Base-by-base conservation (phyloP, 2,888 invertebrate species). In the Dryomyza anilis region DNA sequence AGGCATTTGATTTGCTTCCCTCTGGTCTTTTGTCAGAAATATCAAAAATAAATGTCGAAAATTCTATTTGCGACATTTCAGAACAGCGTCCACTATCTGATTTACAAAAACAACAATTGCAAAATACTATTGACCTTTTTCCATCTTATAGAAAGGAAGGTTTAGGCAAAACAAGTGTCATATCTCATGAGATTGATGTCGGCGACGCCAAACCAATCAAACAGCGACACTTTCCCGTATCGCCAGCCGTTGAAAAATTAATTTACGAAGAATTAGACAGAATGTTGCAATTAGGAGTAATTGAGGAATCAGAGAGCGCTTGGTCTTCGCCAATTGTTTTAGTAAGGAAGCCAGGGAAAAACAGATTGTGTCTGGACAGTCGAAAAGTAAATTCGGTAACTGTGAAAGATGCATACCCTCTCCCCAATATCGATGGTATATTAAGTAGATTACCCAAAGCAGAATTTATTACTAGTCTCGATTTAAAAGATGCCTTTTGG, bases 281-380 rank as follows among this genome's bases (percentile, higher is more conserved):
- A 4, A 64, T 67, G 64, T 12, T 67, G 12, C n/a, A 29, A 10
- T 30, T 60, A 21, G 65, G 60, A 7, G 70, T 79, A 0, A 71
- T 79, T 1, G 76, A 78, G 53, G 72, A 70, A 21, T 72, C 72
- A 1, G 10, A 29, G 2, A 48, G 27, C 3, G 61, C 57, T n/a
- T 65, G 62, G 65, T 62, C 60, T 1, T 65, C 65, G 1, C 65
- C 65, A 21, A 53, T 29, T 2, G 65, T 65, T 16, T 25, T 60
- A 2, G 23, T 60, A 8, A 10, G 27, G 12, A 60, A 60, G 29
- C 56, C 56, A 1, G 65, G 48, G 16, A 65, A 65, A 23, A 33
- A 56, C 8, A 21, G 56, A n/a, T 61, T 65, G n/a, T 65, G 65
- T 30, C 39, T 61, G 16, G 61, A 60, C n/a, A 45, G 45, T 2